Percentiles rank a stretch among this genome's conserved stretches.
Conservation (phyloP, 2,113 vertebrate species). For the Hemichromis elongatus region DNA sequence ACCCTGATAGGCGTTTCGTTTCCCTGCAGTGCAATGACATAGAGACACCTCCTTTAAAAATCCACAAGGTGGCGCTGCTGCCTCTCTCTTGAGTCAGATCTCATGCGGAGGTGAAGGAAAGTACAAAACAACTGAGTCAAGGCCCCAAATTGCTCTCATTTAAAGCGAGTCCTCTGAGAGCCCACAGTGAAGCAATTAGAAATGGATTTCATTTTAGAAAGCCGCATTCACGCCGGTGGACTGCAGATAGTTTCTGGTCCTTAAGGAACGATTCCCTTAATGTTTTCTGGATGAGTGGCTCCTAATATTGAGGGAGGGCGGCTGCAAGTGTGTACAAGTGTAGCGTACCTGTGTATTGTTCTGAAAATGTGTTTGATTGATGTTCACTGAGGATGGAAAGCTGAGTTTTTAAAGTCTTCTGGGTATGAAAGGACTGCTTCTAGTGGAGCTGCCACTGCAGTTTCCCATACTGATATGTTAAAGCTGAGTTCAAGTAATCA, state of each 20-base stretch:
- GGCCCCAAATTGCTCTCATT: constrained; percentile 40
- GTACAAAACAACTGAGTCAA: constrained; percentile 7
- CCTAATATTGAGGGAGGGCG: neutral
- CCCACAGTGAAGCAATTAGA: constrained; percentile 29
- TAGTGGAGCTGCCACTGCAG: neutral
- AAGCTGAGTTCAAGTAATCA: neutral
- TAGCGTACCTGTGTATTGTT: neutral
- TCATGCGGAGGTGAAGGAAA: neutral
- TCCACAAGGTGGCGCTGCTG: constrained; percentile 61
- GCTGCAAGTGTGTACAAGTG: neutral
- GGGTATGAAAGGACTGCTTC: neutral
- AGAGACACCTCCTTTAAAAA: neutral
- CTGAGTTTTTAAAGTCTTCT: neutral
- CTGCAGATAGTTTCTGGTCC: constrained; percentile 36
- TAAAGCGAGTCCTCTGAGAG: constrained; percentile 25
- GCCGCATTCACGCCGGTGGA: neutral
- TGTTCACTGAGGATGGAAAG: neutral
- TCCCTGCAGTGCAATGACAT: constrained; percentile 27
- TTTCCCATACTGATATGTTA: neutral
- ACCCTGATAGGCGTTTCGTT: neutral
- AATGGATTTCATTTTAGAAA: constrained; percentile 46
- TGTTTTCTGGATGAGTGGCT: constrained; percentile 30
- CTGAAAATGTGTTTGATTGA: neutral
- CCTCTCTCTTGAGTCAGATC: neutral
- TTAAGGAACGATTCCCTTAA: constrained; percentile 39